Conservation (phyloP, 1,140 invertebrate species). For the Trichogramma pretiosum region DNA sequence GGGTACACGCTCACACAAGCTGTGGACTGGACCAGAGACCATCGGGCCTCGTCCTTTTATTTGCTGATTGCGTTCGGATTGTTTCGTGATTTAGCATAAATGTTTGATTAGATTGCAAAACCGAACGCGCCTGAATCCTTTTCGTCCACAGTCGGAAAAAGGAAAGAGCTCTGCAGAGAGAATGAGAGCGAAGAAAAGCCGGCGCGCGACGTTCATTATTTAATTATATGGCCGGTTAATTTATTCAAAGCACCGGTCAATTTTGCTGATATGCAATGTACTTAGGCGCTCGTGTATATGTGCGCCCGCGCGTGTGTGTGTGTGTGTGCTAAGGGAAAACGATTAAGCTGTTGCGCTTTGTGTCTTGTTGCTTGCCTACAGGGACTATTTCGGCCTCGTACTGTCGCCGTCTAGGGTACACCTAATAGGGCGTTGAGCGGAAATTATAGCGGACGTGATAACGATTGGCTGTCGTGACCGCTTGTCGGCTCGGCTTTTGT, state of each 20-base stretch:
- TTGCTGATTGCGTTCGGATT: slow-evolving; percentile 48
- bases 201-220: slow-evolving; percentile 12
- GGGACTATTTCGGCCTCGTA: not conserved
- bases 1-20: slow-evolving; percentile 17
- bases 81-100: slow-evolving; percentile 51
- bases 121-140: slow-evolving; percentile 17
- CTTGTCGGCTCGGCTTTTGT: too few species aligned
- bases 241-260: slow-evolving; percentile 17
- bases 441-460: slow-evolving; percentile 17
- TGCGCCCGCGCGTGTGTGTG: not conserved
- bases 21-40: too few species aligned
- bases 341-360: slow-evolving; percentile 2
- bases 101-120: slow-evolving; percentile 46
- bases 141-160: too few species aligned
- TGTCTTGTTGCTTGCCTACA: too few species aligned
- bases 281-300: too few species aligned
- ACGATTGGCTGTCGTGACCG: slow-evolving; percentile 6
- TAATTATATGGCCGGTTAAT: slow-evolving; percentile 19
- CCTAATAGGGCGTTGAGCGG: slow-evolving; percentile 2
- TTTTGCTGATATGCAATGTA: too few species aligned
- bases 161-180: too few species aligned
- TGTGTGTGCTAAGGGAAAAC: slow-evolving; percentile 14
- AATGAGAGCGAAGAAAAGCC: too few species aligned
- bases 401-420: too few species aligned
- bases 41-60: slow-evolving; percentile 39